Evolutionary conservation across 1,140 invertebrate species (phyloP).

Genomic region (Drosophila trapezifrons): DNA sequence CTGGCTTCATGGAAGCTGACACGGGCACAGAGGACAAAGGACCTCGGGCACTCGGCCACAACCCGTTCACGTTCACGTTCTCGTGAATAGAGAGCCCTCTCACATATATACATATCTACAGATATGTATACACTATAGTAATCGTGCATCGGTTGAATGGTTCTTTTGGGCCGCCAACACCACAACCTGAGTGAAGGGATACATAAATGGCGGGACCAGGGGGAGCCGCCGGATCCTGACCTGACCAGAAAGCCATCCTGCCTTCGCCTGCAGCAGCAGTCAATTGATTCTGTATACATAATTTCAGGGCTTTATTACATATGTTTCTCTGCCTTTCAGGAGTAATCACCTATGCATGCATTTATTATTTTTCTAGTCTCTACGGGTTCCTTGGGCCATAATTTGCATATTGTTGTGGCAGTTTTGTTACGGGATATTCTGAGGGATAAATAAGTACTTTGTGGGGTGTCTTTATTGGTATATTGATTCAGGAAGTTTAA

Average conservation of each 20-base stretch:
- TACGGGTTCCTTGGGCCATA: background rate
- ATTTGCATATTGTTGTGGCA: constrained; percentile 25
- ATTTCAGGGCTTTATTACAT: constrained; percentile 26
- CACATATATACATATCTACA: constrained; percentile 5
- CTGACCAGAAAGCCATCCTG: constrained; percentile 3
- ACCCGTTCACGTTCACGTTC: constrained; percentile 15
- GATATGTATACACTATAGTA: constrained; percentile 25
- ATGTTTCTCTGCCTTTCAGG: constrained; percentile 23
- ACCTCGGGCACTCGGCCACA: constrained; percentile 32
- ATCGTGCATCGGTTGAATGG: constrained; percentile 38
- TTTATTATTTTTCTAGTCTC: constrained; percentile 7
- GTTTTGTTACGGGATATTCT: background rate
- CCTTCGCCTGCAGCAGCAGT: constrained; percentile 22
- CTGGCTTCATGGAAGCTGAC: constrained; percentile 48
- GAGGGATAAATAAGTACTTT: background rate
- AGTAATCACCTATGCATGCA: constrained; percentile 34
- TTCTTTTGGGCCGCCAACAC: constrained; percentile 18
- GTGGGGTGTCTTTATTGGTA: background rate
- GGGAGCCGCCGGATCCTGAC: too few relatives aligned
- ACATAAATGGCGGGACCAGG: constrained; percentile 1
- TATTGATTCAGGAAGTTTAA: background rate
- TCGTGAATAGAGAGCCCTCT: background rate
- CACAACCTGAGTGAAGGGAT: constrained; percentile 8
- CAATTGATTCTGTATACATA: constrained; percentile 34
- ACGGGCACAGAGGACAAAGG: constrained; percentile 35